A percentile compares a stretch with the other conserved stretches of the same genome.
Conservation (phyloP, 2,113 vertebrate genomes). For the Ramphastos sulfuratus region DNA sequence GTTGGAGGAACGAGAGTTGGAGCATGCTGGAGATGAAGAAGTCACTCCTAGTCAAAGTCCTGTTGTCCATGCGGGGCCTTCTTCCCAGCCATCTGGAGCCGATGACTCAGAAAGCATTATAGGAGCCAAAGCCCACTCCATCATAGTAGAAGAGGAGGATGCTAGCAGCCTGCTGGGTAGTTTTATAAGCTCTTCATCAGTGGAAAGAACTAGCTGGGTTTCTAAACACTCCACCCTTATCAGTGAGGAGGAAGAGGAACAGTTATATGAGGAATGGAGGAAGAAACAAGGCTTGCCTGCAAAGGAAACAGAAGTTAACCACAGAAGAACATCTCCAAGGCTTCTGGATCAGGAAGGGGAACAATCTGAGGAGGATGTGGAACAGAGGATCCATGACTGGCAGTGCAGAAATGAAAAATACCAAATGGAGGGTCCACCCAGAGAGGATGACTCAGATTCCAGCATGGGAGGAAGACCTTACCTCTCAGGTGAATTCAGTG, state of each 20-base stretch:
- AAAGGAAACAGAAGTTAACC: background rate
- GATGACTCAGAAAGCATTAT: slow-evolving; percentile 53
- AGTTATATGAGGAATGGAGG: slow-evolving; percentile 50
- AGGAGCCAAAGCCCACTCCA: slow-evolving; percentile 75
- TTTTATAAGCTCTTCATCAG: slow-evolving; percentile 75
- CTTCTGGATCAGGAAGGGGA: slow-evolving; percentile 2
- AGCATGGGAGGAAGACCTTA: background rate
- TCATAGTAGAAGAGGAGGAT: slow-evolving; percentile 87
- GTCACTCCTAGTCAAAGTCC: slow-evolving; percentile 83
- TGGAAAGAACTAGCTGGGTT: slow-evolving; percentile 62
- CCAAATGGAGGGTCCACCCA: slow-evolving; percentile 73
- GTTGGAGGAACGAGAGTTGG: slow-evolving; percentile 85
- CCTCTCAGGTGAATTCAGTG: slow-evolving; percentile 53
- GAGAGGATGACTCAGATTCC: slow-evolving; percentile 70
- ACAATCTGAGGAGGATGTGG: slow-evolving; percentile 74
- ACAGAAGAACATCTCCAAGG: background rate
- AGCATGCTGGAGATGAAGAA: slow-evolving; percentile 53
- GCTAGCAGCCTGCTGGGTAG: slow-evolving; percentile 83
- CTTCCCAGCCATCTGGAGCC: slow-evolving; percentile 51
- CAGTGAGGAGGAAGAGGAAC: slow-evolving; percentile 72
- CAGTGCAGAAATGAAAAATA: slow-evolving; percentile 89
- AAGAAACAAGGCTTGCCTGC: slow-evolving; percentile 56
- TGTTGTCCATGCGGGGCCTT: slow-evolving; percentile 64
- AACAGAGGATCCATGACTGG: slow-evolving; percentile 86
- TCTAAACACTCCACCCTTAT: slow-evolving; percentile 73